Conservation (phyloP, 2,888 invertebrate species). For the Xestia ashworthii region DNA sequence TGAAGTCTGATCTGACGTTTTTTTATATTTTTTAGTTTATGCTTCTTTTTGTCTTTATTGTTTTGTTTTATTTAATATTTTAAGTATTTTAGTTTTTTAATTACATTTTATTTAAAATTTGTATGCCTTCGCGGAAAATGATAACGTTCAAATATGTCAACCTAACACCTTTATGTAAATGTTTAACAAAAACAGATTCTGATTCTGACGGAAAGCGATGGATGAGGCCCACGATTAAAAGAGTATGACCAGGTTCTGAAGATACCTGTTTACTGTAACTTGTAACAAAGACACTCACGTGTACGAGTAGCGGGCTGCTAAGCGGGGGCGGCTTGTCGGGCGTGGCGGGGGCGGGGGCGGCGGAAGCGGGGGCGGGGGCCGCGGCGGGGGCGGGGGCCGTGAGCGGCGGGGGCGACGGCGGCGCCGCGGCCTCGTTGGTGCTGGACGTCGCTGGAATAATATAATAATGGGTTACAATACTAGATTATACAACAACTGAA, state of each 20-base stretch:
- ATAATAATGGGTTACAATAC: not conserved
- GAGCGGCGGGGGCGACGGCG: conserved; percentile 36
- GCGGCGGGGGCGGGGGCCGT: not conserved
- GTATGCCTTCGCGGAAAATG: no score
- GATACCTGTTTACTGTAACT: not conserved
- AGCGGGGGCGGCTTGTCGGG: conserved; percentile 31
- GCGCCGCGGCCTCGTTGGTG: conserved; percentile 42
- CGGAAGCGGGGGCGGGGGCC: not conserved
- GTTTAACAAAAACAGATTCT: no score
- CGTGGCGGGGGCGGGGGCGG: conserved; percentile 1
- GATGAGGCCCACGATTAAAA: not conserved
- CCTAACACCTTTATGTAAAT: no score
- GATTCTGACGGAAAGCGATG: not conserved
- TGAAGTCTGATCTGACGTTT: no score
- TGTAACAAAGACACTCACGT: not conserved
- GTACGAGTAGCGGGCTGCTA: not conserved
- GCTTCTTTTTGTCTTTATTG: no score
- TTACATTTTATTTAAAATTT: no score
- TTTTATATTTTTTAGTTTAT: no score
- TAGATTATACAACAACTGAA: no score
- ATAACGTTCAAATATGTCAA: no score
- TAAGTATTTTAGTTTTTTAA: no score
- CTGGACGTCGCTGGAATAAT: conserved; percentile 45
- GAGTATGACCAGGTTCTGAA: not conserved
- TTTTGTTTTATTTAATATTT: no score